phyloP scores from a whole-genome alignment of 2,888 invertebrate genomes.

The Plebejus argus region DNA sequence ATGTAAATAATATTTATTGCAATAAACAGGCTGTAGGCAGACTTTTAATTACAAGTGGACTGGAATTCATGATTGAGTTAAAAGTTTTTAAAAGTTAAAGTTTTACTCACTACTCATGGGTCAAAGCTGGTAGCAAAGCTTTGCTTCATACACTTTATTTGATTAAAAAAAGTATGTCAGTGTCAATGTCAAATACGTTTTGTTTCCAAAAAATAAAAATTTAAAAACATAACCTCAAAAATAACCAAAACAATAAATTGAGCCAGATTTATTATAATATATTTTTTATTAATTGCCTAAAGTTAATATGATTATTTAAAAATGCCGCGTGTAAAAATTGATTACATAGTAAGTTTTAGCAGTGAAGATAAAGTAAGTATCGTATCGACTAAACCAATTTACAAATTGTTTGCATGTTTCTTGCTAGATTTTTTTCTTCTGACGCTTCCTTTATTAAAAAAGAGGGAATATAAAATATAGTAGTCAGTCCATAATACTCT shows the following conservation, averaged over 20 bases:
- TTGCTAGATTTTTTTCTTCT: neutral
- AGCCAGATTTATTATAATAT: neutral
- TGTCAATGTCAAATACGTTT: neutral
- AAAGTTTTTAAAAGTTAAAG: too few relatives aligned
- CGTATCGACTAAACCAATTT: constrained; percentile 45
- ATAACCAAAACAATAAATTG: neutral
- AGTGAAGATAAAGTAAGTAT: constrained; percentile 87
- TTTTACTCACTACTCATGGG: too few relatives aligned
- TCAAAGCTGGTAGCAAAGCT: too few relatives aligned
- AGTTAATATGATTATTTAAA: constrained; percentile 39
- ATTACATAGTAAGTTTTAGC: constrained; percentile 87
- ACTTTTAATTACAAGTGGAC: too few relatives aligned
- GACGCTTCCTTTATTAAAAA: neutral
- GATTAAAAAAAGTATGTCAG: too few relatives aligned
- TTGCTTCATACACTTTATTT: too few relatives aligned
- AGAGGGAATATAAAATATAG: neutral
- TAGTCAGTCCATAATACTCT: too few relatives aligned
- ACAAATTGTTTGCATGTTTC: neutral
- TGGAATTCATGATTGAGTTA: too few relatives aligned
- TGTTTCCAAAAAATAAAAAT: neutral
- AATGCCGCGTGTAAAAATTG: constrained; percentile 86
- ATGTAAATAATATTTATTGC: neutral
- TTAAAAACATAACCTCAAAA: constrained; percentile 13
- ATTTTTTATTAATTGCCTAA: neutral
- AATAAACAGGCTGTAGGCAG: too few relatives aligned